phyloP scores from a whole-genome alignment of 2,797 vertebrate species.

The Liasis olivaceus region DNA sequence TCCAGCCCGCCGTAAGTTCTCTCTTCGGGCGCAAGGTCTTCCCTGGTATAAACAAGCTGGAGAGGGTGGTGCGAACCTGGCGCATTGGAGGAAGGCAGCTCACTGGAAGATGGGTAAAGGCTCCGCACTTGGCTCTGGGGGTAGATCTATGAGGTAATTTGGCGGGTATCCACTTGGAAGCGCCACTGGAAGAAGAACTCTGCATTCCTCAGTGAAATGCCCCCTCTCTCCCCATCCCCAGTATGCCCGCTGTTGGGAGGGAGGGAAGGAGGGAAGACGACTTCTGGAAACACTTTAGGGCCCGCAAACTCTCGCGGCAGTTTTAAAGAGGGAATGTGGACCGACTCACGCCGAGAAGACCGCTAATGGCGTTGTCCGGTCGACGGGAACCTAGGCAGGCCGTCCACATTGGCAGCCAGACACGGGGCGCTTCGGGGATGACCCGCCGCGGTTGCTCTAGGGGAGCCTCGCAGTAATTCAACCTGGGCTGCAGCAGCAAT shows the following conservation, averaged over 20 bases:
- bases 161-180: neutral
- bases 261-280: neutral
- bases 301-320: neutral
- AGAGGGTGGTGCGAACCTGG: neutral
- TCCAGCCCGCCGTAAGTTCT: neutral
- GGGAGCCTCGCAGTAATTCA: neutral
- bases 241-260: neutral
- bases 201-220: neutral
- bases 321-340: neutral
- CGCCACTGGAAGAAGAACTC: neutral
- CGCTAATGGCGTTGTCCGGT: neutral
- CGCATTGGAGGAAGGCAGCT: neutral
- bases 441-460: too few relatives aligned
- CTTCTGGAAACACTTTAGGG: neutral
- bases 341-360: neutral
- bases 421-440: neutral
- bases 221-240: neutral
- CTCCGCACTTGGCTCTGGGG: neutral
- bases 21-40: neutral
- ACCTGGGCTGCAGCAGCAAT: neutral
- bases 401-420: neutral
- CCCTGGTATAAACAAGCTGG: neutral
- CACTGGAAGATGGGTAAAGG: neutral
- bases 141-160: neutral
- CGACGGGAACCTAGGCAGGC: neutral